Evolutionary conservation across 1,140 invertebrate species (phyloP).

Genomic region (Mya arenaria): DNA sequence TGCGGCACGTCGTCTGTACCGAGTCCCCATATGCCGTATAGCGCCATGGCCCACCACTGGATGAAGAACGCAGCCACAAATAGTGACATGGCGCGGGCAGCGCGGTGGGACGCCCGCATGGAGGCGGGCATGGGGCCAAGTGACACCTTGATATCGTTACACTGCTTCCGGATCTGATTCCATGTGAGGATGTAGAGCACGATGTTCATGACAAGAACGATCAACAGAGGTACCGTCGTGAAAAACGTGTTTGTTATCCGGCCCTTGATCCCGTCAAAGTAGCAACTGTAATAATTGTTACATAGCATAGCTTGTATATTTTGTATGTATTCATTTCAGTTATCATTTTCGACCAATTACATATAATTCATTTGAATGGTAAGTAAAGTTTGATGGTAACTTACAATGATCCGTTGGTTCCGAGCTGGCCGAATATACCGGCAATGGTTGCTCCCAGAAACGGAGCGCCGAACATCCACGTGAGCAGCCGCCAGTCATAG

Average conservation of each 20-base stretch:
- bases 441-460: constrained; percentile 49
- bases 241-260: constrained; percentile 55
- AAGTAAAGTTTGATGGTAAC: not conserved
- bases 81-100: constrained; percentile 59
- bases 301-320: not conserved
- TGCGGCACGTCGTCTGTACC: constrained; percentile 53
- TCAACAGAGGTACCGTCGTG: constrained; percentile 57
- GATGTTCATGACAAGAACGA: constrained; percentile 55
- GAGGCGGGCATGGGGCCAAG: constrained; percentile 38
- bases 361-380: not conserved
- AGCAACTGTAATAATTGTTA: constrained; percentile 52
- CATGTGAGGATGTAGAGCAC: constrained; percentile 59
- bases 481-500: constrained; percentile 52
- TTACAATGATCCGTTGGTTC: constrained; percentile 63
- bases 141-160: constrained; percentile 25
- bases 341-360: not conserved
- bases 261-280: constrained; percentile 63
- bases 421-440: constrained; percentile 36
- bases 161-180: constrained; percentile 44
- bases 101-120: constrained; percentile 42
- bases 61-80: constrained; percentile 62
- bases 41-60: constrained; percentile 65
- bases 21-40: constrained; percentile 57
- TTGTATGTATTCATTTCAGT: not conserved
- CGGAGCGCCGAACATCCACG: constrained; percentile 54